Evolutionary conservation across 2,888 invertebrate species (phyloP).

Genomic region (Quadriops clusia): DNA sequence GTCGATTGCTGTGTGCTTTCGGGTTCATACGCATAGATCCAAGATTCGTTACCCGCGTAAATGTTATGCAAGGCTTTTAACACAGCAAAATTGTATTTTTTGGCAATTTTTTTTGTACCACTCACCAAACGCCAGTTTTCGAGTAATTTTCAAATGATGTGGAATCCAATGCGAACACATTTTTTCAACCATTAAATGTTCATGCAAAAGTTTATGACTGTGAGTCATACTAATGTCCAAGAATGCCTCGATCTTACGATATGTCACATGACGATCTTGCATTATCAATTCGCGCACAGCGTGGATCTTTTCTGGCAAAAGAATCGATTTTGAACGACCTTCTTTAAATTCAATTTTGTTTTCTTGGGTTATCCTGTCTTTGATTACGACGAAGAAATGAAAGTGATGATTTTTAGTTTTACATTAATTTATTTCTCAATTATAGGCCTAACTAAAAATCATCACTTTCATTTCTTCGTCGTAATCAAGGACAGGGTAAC

Average conservation of each 20-base stretch:
- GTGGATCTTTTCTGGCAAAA: too few species aligned
- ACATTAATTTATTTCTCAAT: too few species aligned
- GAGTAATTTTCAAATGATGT: slow-evolving; percentile 16
- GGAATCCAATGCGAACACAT: slow-evolving; percentile 14
- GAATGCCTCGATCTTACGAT: slow-evolving; percentile 15
- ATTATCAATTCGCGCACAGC: too few species aligned
- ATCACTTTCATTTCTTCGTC: too few species aligned
- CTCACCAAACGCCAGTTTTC: slow-evolving; percentile 17
- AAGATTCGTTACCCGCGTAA: slow-evolving; percentile 18
- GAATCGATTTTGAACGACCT: too few species aligned
- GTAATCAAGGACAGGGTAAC: too few species aligned
- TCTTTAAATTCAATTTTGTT: too few species aligned
- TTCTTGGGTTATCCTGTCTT: too few species aligned
- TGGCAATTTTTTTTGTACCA: slow-evolving; percentile 19
- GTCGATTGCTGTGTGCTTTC: slow-evolving; percentile 5
- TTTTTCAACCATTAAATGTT: slow-evolving; percentile 15
- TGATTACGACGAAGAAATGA: too few species aligned
- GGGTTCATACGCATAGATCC: slow-evolving; percentile 16
- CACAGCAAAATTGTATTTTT: slow-evolving; percentile 17
- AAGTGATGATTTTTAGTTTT: too few species aligned
- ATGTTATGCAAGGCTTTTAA: slow-evolving; percentile 18
- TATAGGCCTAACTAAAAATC: too few species aligned
- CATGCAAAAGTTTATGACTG: slow-evolving; percentile 15
- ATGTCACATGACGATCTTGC: too few species aligned
- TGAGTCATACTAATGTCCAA: slow-evolving; percentile 15